Percentiles rank a stretch among this genome's conserved stretches.
These are phyloP conservation scores for Dioctria linearis DNA, from an alignment of 2,888 invertebrate genomes.

Conservation along the genomic window DNA sequence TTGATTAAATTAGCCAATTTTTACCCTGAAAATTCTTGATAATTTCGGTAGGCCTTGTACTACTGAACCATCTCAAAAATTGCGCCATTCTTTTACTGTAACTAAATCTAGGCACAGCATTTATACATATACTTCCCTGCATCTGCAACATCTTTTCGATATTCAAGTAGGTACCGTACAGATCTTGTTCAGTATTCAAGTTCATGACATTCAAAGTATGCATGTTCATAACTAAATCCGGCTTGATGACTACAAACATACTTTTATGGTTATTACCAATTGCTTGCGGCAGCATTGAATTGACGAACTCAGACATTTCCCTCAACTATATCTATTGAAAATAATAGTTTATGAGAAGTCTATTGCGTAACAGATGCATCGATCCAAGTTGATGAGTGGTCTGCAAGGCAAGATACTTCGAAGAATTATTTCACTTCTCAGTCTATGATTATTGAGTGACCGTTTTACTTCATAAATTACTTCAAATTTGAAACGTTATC, in stretches of 20 bases:
- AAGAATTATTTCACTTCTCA: not conserved
- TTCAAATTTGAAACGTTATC: slow-evolving; percentile 4
- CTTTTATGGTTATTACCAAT: not conserved
- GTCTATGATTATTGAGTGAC: slow-evolving; percentile 2
- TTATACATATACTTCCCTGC: too few relatives aligned
- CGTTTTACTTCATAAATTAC: slow-evolving; percentile 18
- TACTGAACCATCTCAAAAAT: too few relatives aligned
- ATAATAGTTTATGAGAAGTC: not conserved
- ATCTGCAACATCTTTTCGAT: too few relatives aligned
- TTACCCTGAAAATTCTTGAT: too few relatives aligned
- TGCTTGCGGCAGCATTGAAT: not conserved
- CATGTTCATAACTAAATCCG: too few relatives aligned
- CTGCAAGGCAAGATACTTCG: not conserved
- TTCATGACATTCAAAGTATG: not conserved
- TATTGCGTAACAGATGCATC: slow-evolving; percentile 19
- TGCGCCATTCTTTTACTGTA: too few relatives aligned
- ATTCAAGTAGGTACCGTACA: not conserved
- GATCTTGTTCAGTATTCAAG: not conserved
- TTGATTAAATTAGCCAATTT: too few relatives aligned
- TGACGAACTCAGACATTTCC: not conserved
- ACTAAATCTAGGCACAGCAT: too few relatives aligned
- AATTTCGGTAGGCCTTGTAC: too few relatives aligned
- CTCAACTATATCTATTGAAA: not conserved
- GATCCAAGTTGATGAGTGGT: not conserved
- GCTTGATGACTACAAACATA: too few relatives aligned